A percentile compares a stretch with the other conserved stretches of the same genome.
Conservation (phyloP, 2,888 invertebrate genomes). For the Tethea ocularis region DNA sequence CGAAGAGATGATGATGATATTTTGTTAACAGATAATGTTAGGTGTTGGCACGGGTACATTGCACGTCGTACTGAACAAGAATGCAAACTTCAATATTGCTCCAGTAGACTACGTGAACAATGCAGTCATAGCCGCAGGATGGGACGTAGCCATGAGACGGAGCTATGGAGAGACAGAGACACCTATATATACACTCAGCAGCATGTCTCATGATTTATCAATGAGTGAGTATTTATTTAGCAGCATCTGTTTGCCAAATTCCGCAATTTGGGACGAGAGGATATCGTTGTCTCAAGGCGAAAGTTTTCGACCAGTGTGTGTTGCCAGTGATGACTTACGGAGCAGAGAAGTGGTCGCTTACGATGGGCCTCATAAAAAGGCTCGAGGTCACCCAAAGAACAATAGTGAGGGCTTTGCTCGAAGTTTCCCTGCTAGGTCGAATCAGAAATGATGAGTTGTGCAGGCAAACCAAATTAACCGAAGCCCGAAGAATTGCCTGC, state of each 20-base stretch:
- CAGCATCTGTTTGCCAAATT: background rate
- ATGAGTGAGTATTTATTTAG: background rate
- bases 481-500: too few species aligned
- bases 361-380: too few species aligned
- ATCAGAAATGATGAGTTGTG: too few species aligned
- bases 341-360: too few species aligned
- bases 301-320: too few species aligned
- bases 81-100: constrained; percentile 14
- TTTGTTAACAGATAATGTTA: constrained; percentile 22
- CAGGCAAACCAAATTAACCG: too few species aligned
- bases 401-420: too few species aligned
- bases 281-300: too few species aligned
- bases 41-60: constrained; percentile 23
- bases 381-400: too few species aligned
- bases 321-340: too few species aligned
- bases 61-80: constrained; percentile 13
- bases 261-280: too few species aligned
- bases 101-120: constrained; percentile 40
- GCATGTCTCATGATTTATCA: constrained; percentile 8
- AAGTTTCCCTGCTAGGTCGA: too few species aligned
- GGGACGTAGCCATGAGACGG: constrained; percentile 23
- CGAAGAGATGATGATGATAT: background rate
- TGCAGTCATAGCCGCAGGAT: constrained; percentile 32
- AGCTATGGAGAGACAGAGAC: constrained; percentile 6
- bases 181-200: constrained; percentile 24